Evolutionary conservation across 2,888 invertebrate genomes (phyloP), one percentile per base, ranked within the genome.

Genomic region (Parascotia fuliginaria): DNA sequence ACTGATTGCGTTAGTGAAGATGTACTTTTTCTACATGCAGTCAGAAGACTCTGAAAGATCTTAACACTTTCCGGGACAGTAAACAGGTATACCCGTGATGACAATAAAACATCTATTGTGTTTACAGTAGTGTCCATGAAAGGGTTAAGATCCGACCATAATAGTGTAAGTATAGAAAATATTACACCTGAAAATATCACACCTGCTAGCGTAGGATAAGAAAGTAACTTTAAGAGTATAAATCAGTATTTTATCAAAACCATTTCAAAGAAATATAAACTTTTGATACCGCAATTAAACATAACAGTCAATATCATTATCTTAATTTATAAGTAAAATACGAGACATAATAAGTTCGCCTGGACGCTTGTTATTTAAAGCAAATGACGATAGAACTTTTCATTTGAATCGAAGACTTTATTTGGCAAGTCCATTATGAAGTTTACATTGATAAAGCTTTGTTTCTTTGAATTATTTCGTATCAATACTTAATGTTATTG

Each of bases 341-440:
- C 0, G 9, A 33, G 16, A 34, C n/a, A n/a, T 37, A 45, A 27
- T 14, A 4, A 45, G 11, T 27, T 27, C 31, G 2, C 28, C 38
- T 43, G 19, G 27, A 42, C 45, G 28, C 12, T 16, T 29, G 29
- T 44, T 28, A 39, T 16, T 49, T 3, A 0, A 41, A 34, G 7
- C 14, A 32, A 52, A 36, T 41, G 38, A 41, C 42, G 46, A 42
- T 37, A 31, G 13, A 36, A 38, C 27, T 42, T 42, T 32, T 16
- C 12, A 12, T 31, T 28, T n/a, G 27, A 28, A 29, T 34, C 7
- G 31, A 9, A 22, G 44, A 44, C 19, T 44, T 44, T 28, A 49
- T 49, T 55, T 43, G 32, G 12, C 27, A 42, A 38, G 11, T 48
- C 27, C 36, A 49, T 39, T 36, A 38, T 24, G 9, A 41, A 34